Evolutionary conservation across 2,113 vertebrate genomes (phyloP), one percentile per base, ranked within the genome.

Genomic region (Astatotilapia flaviijosephi): DNA sequence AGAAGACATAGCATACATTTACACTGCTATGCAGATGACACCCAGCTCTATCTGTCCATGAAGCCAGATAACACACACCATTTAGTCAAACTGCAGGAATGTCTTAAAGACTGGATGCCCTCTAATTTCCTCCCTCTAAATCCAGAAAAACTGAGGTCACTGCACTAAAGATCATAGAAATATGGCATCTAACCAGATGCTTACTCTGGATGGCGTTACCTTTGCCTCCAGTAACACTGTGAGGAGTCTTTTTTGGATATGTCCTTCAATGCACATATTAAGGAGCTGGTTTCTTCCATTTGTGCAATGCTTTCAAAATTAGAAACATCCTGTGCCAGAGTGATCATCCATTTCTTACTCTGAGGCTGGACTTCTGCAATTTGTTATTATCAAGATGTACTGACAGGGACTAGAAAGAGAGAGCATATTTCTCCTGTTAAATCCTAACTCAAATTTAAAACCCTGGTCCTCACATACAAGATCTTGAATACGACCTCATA

Each of bases 51-150:
- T 31, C 28, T 31, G 1, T 31, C 1, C 1, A 31, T 31, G 6
- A 31, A 31, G 28, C 28, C 28, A 31, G 2, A 31, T 6, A 6
- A 55, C 53, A 31, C 28, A 31, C 28, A 6, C 28, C 28, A 31
- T 0, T 31, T 0, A 31, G 28, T 31, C 0, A 31, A 31, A 31
- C 28, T 31, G 28, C 28, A 31, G 28, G 28, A 31, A 26, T 26
- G 26, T 28, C 7, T 3, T 15, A 56, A 56, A 56, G 13, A 28
- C 0, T 56, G 13, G 13, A 56, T 28, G 13, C 0, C 23, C 55
- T 56, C 13, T 56, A 28, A 28, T 56, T 56, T 28, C 13, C 55
- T 28, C 23, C 23, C 7, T 56, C 54, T 56, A 56, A 28, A 58
- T 58, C 4, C 55, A 56, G 55, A 56, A 56, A 56, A 28, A 28